These are phyloP conservation scores for Tachina grossa DNA, from an alignment of 2,888 invertebrate genomes.

Conservation along the genomic window DNA sequence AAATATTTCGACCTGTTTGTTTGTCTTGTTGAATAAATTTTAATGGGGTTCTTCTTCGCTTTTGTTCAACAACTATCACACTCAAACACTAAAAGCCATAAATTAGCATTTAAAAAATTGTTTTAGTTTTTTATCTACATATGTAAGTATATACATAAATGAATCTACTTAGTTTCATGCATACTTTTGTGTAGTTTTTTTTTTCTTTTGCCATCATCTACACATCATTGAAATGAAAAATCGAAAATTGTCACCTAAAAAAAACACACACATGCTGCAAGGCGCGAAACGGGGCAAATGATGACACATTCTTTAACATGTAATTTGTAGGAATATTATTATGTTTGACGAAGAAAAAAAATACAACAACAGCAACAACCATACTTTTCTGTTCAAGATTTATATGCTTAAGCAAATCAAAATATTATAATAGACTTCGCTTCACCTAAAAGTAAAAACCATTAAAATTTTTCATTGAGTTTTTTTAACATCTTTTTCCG, in stretches of 20 bases:
- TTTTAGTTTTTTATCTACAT: constrained; percentile 28
- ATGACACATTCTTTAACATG: constrained; percentile 69
- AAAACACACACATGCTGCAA: constrained; percentile 56
- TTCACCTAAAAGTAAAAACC: constrained; percentile 51
- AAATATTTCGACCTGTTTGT: constrained; percentile 51
- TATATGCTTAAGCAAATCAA: constrained; percentile 46
- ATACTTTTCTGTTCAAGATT: constrained; percentile 48
- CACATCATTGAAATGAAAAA: constrained; percentile 73
- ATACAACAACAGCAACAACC: constrained; percentile 24
- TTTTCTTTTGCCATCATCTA: constrained; percentile 61
- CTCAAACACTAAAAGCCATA: constrained; percentile 60
- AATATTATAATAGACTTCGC: constrained; percentile 26
- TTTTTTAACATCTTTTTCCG: constrained; percentile 13
- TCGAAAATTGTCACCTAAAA: constrained; percentile 73
- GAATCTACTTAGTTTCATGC: constrained; percentile 27
- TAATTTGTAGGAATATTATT: constrained; percentile 63
- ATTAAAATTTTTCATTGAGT: constrained; percentile 69
- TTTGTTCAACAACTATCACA: constrained; percentile 36
- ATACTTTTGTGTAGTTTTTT: constrained; percentile 36
- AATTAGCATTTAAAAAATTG: constrained; percentile 66
- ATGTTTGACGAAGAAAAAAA: constrained; percentile 29
- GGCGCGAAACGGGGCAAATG: constrained; percentile 57
- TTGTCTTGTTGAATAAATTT: constrained; percentile 55
- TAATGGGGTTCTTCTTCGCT: constrained; percentile 32
- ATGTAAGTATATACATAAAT: background rate